Base-by-base conservation (phyloP, 2,113 vertebrate genomes). In the Thinocorus orbignyianus region DNA sequence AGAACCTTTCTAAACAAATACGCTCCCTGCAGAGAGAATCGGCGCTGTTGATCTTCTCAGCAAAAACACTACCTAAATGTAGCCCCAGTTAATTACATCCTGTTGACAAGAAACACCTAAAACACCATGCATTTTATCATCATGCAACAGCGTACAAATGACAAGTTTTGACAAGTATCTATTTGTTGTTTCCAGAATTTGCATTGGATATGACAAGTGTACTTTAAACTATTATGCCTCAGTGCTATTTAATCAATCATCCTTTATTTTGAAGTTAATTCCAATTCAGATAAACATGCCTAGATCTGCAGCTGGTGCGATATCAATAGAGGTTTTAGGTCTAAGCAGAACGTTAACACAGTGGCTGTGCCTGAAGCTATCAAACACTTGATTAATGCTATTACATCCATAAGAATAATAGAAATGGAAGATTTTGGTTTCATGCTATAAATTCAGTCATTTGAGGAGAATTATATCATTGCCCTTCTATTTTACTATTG, bases 111-210 rank as follows among this genome's bases (percentile, higher is more conserved):
- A 95, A 24, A 25, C 70, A 90, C 93, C 88, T 81, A 89, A 97
- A 97, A 57, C 93, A 96, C 60, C 11, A 12, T 86, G 54, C 5
- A 12, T 86, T 77, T 82, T 96, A 88, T 96, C 92, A 95, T 90
- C 86, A 52, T 61, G 82, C 62, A 91, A 37, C 80, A 55, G 60
- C 23, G 78, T 71, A 90, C 22, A 97, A 91, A 89, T 95, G 93
- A 93, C 93, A 95, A 70, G 33, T 97, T 95, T 95, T 97, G 97
- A 97, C 96, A 97, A 93, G 78, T 55, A 91, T 92, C 71, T 97
- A 88, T 97, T 95, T 95, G 90, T 92, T 97, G 68, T 93, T 97
- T 97, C 86, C 49, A 81, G 46, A 92, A 92, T 96, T 88, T 95
- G 44, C 93, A 91, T 72, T 54, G 35, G 78, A 42, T 84, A 79